Evolutionary conservation across 2,888 invertebrate genomes (phyloP).

Genomic region (Plagiodera versicolora): DNA sequence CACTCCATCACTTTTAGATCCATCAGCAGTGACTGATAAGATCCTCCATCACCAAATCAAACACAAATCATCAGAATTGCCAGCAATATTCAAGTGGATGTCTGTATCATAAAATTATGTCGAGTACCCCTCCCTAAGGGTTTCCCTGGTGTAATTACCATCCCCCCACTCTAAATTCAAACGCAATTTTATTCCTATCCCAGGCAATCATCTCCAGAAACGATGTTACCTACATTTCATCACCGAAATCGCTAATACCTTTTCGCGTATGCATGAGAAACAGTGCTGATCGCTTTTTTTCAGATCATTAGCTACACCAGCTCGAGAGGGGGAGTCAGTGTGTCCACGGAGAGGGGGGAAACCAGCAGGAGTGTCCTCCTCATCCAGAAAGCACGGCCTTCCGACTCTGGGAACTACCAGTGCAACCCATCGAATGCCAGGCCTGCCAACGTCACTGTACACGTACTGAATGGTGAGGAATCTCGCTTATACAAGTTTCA

Average conservation of each 20-base stretch:
- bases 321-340: slow-evolving; percentile 85
- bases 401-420: slow-evolving; percentile 89
- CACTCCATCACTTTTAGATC: too few species aligned
- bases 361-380: slow-evolving; percentile 87
- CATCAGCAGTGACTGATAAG: too few species aligned
- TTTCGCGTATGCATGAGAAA: background rate
- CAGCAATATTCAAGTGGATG: too few species aligned
- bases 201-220: background rate
- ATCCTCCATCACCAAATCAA: too few species aligned
- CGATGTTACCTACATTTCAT: background rate
- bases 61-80: too few species aligned
- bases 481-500: too few species aligned
- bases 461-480: slow-evolving; percentile 87
- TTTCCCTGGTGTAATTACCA: too few species aligned
- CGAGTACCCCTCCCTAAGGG: too few species aligned
- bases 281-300: slow-evolving; percentile 26
- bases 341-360: slow-evolving; percentile 88
- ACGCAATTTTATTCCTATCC: too few species aligned
- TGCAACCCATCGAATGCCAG: slow-evolving; percentile 94
- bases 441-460: slow-evolving; percentile 86
- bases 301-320: slow-evolving; percentile 96
- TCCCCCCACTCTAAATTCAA: too few species aligned
- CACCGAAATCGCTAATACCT: background rate
- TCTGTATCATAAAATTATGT: too few species aligned
- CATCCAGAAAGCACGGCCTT: slow-evolving; percentile 82